These are phyloP conservation scores for Mus caroli DNA, from an alignment of 2,797 vertebrate genomes.

Conservation along the genomic window DNA sequence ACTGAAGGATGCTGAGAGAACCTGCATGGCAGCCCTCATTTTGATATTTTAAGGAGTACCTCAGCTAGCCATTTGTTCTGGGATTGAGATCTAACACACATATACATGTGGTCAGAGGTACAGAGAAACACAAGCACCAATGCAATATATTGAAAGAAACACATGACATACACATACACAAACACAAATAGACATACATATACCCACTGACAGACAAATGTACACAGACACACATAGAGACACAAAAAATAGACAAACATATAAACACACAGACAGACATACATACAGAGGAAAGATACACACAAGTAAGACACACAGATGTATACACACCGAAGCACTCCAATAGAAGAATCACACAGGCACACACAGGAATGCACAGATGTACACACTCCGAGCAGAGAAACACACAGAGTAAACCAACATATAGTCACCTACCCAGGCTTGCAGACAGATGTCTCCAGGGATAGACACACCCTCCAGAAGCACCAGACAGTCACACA, in stretches of 20 bases:
- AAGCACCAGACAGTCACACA: not conserved
- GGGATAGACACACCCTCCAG: not conserved
- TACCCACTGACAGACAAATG: not conserved
- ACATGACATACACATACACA: not conserved
- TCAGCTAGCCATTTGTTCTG: not conserved
- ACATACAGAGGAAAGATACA: not conserved
- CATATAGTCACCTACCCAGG: not conserved
- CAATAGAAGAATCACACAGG: not conserved
- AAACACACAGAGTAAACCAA: not conserved
- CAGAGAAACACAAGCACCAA: not conserved
- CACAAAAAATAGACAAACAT: not conserved
- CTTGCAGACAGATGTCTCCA: not conserved
- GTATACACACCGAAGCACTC: not conserved
- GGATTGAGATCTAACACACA: not conserved
- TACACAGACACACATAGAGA: not conserved
- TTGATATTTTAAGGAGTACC: not conserved
- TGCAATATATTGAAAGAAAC: not conserved
- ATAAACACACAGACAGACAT: not conserved
- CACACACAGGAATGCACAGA: not conserved
- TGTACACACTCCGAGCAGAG: not conserved
- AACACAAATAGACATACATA: not conserved
- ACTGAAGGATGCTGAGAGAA: not conserved
- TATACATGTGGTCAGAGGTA: not conserved
- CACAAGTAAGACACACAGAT: not conserved
- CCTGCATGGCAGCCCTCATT: not conserved